Conservation (phyloP, 2,113 vertebrate species). For the Ardeotis arabs region DNA sequence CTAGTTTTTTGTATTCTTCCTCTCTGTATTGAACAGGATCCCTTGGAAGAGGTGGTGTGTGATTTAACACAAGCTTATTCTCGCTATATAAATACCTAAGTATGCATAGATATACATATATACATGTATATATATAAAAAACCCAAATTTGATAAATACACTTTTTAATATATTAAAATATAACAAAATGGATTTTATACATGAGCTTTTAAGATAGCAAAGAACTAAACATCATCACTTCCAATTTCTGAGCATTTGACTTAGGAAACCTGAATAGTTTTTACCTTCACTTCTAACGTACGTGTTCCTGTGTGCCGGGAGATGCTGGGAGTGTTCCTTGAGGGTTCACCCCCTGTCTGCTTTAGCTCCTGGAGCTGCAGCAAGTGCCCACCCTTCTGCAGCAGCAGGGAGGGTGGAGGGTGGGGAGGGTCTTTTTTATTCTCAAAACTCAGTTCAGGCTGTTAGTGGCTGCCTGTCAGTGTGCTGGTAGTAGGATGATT, state of each 20-base stretch:
- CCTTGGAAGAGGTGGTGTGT: neutral
- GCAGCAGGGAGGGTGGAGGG: neutral
- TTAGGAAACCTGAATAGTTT: neutral
- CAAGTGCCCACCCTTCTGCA: neutral
- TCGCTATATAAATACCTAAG: neutral
- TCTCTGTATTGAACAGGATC: neutral
- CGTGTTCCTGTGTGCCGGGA: neutral
- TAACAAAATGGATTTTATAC: neutral
- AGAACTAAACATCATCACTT: neutral
- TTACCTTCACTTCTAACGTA: neutral
- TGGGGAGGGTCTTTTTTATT: neutral
- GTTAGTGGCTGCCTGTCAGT: neutral
- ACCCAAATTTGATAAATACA: fast-evolving
- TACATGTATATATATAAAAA: neutral
- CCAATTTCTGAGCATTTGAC: neutral
- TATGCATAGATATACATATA: too few species aligned
- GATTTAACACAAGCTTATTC: neutral
- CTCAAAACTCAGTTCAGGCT: neutral
- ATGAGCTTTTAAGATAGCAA: neutral
- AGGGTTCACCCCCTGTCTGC: neutral
- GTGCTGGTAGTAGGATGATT: neutral
- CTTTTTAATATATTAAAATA: neutral
- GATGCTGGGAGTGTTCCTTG: neutral
- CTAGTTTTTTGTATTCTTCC: neutral
- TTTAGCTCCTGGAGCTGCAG: neutral